phyloP scores from a whole-genome alignment of 2,888 invertebrate species.

The Stenoptilia bipunctidactyla region DNA sequence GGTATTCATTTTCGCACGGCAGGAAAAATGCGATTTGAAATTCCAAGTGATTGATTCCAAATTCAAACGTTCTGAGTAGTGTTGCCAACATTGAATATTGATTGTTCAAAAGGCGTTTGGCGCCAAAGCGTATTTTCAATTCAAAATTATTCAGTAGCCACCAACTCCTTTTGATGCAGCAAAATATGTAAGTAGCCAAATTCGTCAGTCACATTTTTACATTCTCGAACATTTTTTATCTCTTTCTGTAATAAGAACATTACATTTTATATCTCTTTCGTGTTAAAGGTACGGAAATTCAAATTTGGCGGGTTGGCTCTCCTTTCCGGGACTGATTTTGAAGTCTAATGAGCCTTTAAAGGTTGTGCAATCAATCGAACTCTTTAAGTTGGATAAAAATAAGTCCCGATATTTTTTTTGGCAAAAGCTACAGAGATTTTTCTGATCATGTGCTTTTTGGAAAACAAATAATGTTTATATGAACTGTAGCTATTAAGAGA shows the following conservation, averaged over 20 bases:
- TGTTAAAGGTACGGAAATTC: constrained; percentile 60
- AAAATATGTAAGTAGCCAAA: constrained; percentile 70
- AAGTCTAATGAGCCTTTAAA: constrained; percentile 60
- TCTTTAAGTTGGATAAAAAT: constrained; percentile 42
- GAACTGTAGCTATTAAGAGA: too few relatives aligned
- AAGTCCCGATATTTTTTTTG: too few relatives aligned
- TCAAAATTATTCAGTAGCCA: constrained; percentile 63
- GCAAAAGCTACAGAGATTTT: too few relatives aligned
- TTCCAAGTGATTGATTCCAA: constrained; percentile 51
- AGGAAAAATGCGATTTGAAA: constrained; percentile 31
- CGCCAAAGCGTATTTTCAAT: constrained; percentile 69
- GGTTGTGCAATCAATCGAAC: constrained; percentile 62
- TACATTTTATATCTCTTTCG: constrained; percentile 24
- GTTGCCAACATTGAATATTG: constrained; percentile 68
- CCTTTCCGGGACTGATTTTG: constrained; percentile 60
- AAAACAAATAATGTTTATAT: too few relatives aligned
- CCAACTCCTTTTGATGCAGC: constrained; percentile 62
- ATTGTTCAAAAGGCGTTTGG: constrained; percentile 69
- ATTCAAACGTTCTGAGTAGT: constrained; percentile 45
- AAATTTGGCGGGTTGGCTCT: constrained; percentile 61
- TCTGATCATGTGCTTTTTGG: too few relatives aligned
- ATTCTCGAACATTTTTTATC: constrained; percentile 38
- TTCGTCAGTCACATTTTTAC: constrained; percentile 58
- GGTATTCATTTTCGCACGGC: too few relatives aligned
- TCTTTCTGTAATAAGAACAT: constrained; percentile 16